phyloP scores from a whole-genome alignment of 92 coral and sea anemone species.

The Epizoanthus rinbou region DNA sequence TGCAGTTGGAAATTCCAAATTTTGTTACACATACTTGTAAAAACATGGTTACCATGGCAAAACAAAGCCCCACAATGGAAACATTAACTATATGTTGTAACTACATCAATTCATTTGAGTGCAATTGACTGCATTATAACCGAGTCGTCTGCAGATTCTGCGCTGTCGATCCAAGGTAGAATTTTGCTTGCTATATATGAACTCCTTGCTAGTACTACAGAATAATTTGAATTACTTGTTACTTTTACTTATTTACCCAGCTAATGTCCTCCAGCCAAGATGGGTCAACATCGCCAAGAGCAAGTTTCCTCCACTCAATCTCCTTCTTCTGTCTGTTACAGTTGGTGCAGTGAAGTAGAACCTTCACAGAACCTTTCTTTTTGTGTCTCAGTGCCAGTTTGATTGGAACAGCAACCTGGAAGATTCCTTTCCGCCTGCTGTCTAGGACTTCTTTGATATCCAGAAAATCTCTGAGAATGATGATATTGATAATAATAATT shows the following conservation, averaged over 20 bases:
- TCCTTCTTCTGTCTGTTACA: slow-evolving; percentile 62
- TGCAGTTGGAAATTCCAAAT: too few relatives aligned
- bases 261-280: slow-evolving; percentile 71
- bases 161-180: too few relatives aligned
- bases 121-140: too few relatives aligned
- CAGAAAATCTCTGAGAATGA: slow-evolving; percentile 57
- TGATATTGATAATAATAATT: neutral
- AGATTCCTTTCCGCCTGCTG: slow-evolving; percentile 21
- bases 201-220: too few relatives aligned
- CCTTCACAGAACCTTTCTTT: slow-evolving; percentile 65
- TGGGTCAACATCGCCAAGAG: slow-evolving; percentile 69
- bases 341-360: slow-evolving; percentile 69
- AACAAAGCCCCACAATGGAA: too few relatives aligned
- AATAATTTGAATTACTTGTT: neutral
- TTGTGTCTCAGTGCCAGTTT: slow-evolving; percentile 67
- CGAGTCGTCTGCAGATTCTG: too few relatives aligned
- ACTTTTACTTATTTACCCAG: slow-evolving; percentile 54
- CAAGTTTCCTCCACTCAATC: slow-evolving; percentile 87
- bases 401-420: slow-evolving; percentile 81
- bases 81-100: too few relatives aligned
- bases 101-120: too few relatives aligned
- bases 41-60: too few relatives aligned
- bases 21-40: too few relatives aligned
- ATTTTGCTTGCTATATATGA: too few relatives aligned
- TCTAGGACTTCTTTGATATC: slow-evolving; percentile 42